Conservation (phyloP, 1,140 invertebrate genomes). For the Brachionus sp. region DNA sequence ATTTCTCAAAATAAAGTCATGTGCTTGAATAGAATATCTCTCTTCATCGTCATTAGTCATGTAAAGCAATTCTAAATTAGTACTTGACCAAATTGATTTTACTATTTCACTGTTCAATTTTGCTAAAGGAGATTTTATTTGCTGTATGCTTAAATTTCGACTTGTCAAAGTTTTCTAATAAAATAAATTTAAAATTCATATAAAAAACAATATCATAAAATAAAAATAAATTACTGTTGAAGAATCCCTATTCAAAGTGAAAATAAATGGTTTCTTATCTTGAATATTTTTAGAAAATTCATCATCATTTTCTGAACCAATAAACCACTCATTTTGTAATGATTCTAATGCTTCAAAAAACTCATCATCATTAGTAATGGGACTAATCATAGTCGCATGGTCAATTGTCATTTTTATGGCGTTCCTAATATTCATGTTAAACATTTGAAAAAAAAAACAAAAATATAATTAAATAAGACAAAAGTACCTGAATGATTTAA, state of each 20-base stretch:
- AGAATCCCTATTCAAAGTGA: constrained; percentile 59
- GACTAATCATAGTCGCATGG: constrained; percentile 57
- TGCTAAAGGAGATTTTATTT: constrained; percentile 58
- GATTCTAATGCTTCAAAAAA: constrained; percentile 57
- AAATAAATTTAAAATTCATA: constrained; percentile 3
- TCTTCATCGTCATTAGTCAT: constrained; percentile 65
- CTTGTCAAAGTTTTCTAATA: constrained; percentile 58
- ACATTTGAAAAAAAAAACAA: neutral
- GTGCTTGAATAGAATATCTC: constrained; percentile 64
- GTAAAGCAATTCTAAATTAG: constrained; percentile 62
- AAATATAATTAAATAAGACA: neutral
- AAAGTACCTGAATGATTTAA: constrained; percentile 58
- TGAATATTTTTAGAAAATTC: constrained; percentile 59
- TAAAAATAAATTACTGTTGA: constrained; percentile 50
- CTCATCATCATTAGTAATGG: constrained; percentile 54
- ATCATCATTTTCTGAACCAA: constrained; percentile 57
- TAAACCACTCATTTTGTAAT: constrained; percentile 60
- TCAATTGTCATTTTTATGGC: constrained; percentile 62
- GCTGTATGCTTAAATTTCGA: constrained; percentile 57
- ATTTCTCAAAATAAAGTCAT: constrained; percentile 61
- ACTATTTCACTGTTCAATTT: constrained; percentile 60
- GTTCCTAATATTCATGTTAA: constrained; percentile 52
- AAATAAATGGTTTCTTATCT: constrained; percentile 56
- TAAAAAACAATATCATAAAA: neutral
- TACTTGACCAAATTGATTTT: constrained; percentile 62